Conservation (phyloP, 2,888 invertebrate species). For the Rapana venosa region DNA sequence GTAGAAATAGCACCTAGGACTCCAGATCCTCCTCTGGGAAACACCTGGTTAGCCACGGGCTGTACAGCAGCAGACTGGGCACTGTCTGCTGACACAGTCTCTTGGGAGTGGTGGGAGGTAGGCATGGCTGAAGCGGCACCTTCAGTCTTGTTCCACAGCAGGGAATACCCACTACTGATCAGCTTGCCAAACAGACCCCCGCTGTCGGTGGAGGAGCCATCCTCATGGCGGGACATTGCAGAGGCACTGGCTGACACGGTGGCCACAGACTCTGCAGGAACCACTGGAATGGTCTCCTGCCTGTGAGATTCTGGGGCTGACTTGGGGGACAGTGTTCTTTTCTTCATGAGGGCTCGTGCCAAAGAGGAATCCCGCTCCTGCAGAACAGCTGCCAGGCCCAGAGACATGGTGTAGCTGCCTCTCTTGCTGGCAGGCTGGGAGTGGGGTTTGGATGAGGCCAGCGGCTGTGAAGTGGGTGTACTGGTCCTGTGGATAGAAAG, state of each 20-base stretch:
- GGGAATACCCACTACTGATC: constrained; percentile 37
- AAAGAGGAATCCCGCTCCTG: constrained; percentile 85
- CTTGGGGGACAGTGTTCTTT: neutral
- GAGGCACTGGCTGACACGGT: neutral
- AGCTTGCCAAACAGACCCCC: constrained; percentile 35
- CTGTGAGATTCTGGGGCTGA: neutral
- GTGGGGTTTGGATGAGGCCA: constrained; percentile 21
- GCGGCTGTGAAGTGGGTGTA: neutral
- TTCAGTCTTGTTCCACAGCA: constrained; percentile 38
- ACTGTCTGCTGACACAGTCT: constrained; percentile 36
- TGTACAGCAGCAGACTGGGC: constrained; percentile 30
- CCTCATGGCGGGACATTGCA: neutral
- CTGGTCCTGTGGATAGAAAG: neutral
- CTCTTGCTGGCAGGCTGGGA: constrained; percentile 23
- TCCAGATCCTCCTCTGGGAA: constrained; percentile 53
- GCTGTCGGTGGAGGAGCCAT: neutral
- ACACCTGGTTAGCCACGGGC: constrained; percentile 5
- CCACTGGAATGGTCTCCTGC: neutral
- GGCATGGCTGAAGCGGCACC: neutral
- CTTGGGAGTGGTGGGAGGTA: neutral
- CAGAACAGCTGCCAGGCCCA: constrained; percentile 87
- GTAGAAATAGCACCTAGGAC: constrained; percentile 68
- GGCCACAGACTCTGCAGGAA: constrained; percentile 24
- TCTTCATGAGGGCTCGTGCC: constrained; percentile 25
- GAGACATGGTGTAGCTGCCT: constrained; percentile 86